Evolutionary conservation across 2,888 invertebrate genomes (phyloP).

Genomic region (Mamestra brassicae): DNA sequence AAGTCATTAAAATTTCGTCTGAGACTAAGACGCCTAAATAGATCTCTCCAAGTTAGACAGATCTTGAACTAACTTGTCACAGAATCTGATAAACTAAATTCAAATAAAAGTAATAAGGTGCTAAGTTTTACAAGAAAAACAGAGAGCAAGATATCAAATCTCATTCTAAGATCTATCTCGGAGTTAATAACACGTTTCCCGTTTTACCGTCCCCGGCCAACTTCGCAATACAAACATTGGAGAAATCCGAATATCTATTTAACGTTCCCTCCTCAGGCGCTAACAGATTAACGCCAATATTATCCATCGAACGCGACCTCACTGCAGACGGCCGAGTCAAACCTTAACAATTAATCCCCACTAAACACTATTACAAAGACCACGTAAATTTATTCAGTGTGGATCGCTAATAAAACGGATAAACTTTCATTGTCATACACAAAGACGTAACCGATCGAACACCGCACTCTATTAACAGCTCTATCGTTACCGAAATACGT

Average conservation of each 20-base stretch:
- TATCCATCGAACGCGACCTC: conserved; percentile 79
- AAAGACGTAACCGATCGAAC: conserved; percentile 67
- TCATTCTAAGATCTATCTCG: conserved; percentile 48
- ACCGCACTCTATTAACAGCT: conserved; percentile 60
- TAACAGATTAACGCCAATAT: conserved; percentile 86
- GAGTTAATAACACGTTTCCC: conserved; percentile 63
- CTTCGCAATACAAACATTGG: conserved; percentile 76
- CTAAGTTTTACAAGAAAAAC: conserved; percentile 53
- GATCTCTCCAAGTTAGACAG: conserved; percentile 23
- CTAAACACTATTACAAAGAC: conserved; percentile 86
- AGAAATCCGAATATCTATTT: conserved; percentile 81
- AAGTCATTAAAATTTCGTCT: conserved; percentile 34
- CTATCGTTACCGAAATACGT: conserved; percentile 62
- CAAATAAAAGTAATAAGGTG: conserved; percentile 43
- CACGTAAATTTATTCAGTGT: conserved; percentile 85
- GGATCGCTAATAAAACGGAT: conserved; percentile 84
- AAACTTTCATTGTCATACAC: conserved; percentile 73
- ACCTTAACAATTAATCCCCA: conserved; percentile 82
- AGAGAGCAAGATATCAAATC: conserved; percentile 51
- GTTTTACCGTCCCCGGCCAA: conserved; percentile 64
- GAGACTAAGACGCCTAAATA: conserved; percentile 15
- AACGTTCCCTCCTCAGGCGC: conserved; percentile 83
- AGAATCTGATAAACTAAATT: conserved; percentile 36
- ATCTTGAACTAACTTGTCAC: conserved; percentile 42
- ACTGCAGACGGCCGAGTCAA: conserved; percentile 76